Base-by-base conservation (phyloP, 2,888 invertebrate genomes). In the Amphipoea oculea region DNA sequence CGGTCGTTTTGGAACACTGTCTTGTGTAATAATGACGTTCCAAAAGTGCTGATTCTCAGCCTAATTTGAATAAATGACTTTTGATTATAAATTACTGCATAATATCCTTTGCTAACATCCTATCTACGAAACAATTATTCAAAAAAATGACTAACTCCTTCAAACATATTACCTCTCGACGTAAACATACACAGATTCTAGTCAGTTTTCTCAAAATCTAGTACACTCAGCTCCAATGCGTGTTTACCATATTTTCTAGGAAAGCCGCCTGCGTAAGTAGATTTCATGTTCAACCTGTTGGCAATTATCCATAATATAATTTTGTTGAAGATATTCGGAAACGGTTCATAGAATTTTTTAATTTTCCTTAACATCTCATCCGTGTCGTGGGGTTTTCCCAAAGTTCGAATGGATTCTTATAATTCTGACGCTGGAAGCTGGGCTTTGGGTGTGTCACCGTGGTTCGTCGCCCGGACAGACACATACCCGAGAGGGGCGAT, bases 161-260 rank as follows among this genome's bases (percentile, higher is more conserved):
- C 11, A 23, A 79, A 60, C 6, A 83, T 11, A 36, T 67, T 17
- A 54, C 40, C 17, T n/a, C 3, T 57, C 5, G 40, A 65, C 42
- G 29, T 51, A 51, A 67, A 62, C 40, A 78, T 29, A 48, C 45
- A 84, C 73, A 84, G 70, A 73, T 70, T 51, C 48, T 42, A 17
- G 69, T 62, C 1, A n/a, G 65, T 68, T 84, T 80, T 45, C 68
- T n/a, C 20, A 73, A 76, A 83, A 79, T 70, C 76, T 11, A 36
- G 12, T 76, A 67, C 73, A 76, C 36, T 73, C 72, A 17, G 51
- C 23, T 14, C 4, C 23, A 36, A 48, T 36, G 29, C 36, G 14
- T 84, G 66, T 76, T 73, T 76, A 71, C 29, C 29, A 62, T 62
- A 66, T 67, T 81, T 84, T 76, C 84, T 73, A 60, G 60, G 83